A percentile compares a stretch with the other conserved stretches of the same genome.
phyloP scores from a whole-genome alignment of 2,113 vertebrate genomes.

The Holacanthus passer region DNA sequence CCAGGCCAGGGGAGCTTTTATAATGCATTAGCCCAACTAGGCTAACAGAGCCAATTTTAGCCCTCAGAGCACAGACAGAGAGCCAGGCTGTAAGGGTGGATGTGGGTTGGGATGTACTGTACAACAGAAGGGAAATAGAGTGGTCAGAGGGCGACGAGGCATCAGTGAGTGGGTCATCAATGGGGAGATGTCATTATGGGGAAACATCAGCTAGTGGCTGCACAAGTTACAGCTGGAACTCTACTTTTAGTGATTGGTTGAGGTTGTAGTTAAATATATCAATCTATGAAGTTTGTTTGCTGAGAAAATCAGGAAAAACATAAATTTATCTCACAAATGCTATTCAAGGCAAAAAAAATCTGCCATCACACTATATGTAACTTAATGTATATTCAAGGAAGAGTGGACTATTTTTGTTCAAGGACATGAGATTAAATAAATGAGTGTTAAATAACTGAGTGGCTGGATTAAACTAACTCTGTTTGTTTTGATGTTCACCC shows the following conservation, averaged over 20 bases:
- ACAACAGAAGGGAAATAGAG: neutral
- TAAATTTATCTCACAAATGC: neutral
- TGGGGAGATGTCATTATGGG: neutral
- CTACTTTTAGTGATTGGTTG: neutral
- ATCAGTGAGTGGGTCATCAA: neutral
- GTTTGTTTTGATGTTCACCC: neutral
- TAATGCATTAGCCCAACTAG: slow-evolving; percentile 55
- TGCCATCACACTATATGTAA: neutral
- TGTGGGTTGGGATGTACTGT: slow-evolving; percentile 17
- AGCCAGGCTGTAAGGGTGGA: neutral
- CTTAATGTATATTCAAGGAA: neutral
- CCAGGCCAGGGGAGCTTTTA: slow-evolving; percentile 50
- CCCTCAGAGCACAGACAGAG: slow-evolving; percentile 4
- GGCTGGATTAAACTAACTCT: neutral
- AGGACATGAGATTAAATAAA: neutral
- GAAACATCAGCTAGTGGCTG: neutral
- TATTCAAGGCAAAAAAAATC: neutral
- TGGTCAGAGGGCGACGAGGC: neutral
- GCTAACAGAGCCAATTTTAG: slow-evolving; percentile 67
- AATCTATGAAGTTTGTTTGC: neutral
- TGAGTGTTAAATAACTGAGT: neutral
- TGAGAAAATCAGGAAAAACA: neutral
- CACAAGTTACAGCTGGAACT: neutral
- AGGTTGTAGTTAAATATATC: slow-evolving; percentile 2
- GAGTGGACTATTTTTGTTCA: neutral